Evolutionary conservation across 30 jellyfish, hydroid and myxozoan genomes (phyloP).

Genomic region (Hydra vulgaris): DNA sequence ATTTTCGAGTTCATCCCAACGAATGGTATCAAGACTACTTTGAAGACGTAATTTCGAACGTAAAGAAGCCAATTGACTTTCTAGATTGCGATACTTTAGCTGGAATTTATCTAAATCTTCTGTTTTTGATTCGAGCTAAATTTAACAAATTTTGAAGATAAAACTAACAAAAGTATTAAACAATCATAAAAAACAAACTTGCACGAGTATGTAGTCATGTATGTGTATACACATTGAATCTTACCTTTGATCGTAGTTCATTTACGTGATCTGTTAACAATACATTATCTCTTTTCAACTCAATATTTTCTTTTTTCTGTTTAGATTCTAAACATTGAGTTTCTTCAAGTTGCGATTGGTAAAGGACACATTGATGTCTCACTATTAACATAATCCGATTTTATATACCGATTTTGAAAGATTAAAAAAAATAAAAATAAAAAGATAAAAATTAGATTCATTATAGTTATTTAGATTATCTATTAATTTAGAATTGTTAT

Average conservation of each 20-base stretch:
- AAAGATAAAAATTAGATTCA: no score
- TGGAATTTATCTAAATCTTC: constrained; percentile 32
- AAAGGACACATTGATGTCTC: constrained; percentile 39
- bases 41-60: constrained; percentile 45
- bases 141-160: background rate
- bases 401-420: background rate
- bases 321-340: constrained; percentile 50
- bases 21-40: constrained; percentile 51
- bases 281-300: constrained; percentile 66
- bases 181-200: background rate
- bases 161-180: background rate
- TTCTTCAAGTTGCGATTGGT: constrained; percentile 66
- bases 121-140: constrained; percentile 45
- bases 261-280: constrained; percentile 63
- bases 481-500: no score
- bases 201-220: no score
- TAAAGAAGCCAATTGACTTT: constrained; percentile 20
- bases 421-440: no score
- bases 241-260: constrained; percentile 62
- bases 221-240: no score
- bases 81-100: constrained; percentile 21
- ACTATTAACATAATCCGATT: constrained; percentile 17
- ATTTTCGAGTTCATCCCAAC: constrained; percentile 89
- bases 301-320: constrained; percentile 46
- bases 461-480: no score